These are phyloP conservation scores for Arremon aurantiirostris DNA, from an alignment of 2,797 vertebrate genomes.

Conservation along the genomic window DNA sequence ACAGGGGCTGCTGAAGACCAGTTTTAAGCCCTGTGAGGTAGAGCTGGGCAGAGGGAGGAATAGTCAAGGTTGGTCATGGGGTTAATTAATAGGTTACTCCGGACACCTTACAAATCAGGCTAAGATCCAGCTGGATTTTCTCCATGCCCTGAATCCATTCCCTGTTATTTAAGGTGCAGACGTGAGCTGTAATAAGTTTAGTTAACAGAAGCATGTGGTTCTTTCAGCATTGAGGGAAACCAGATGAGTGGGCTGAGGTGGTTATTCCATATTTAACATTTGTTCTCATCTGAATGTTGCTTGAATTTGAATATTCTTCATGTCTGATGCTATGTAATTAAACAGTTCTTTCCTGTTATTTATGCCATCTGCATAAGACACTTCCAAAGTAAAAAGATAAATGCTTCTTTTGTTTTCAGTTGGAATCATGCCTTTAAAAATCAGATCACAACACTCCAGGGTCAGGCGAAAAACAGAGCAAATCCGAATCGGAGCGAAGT, in stretches of 20 bases:
- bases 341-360: conserved; percentile 53
- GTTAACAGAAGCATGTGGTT: background rate
- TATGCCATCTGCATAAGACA: conserved; percentile 4
- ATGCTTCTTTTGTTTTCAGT: conserved; percentile 70
- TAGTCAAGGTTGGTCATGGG: background rate
- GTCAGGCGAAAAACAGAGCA: conserved; percentile 97
- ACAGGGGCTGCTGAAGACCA: background rate
- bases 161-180: background rate
- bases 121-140: background rate
- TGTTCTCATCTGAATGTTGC: background rate
- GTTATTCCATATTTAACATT: background rate
- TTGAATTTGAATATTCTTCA: conserved; percentile 15
- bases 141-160: background rate
- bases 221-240: background rate
- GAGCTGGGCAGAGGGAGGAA: background rate
- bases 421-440: conserved; percentile 99
- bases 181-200: background rate
- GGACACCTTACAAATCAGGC: background rate
- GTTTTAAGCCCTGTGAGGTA: background rate
- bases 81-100: background rate
- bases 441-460: conserved; percentile 98
- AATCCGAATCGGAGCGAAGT: conserved; percentile 98
- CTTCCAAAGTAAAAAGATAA: conserved; percentile 51
- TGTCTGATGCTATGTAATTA: conserved; percentile 37
- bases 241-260: background rate